phyloP scores from a whole-genome alignment of 2,797 vertebrate species.

The Typhlichthys subterraneus region DNA sequence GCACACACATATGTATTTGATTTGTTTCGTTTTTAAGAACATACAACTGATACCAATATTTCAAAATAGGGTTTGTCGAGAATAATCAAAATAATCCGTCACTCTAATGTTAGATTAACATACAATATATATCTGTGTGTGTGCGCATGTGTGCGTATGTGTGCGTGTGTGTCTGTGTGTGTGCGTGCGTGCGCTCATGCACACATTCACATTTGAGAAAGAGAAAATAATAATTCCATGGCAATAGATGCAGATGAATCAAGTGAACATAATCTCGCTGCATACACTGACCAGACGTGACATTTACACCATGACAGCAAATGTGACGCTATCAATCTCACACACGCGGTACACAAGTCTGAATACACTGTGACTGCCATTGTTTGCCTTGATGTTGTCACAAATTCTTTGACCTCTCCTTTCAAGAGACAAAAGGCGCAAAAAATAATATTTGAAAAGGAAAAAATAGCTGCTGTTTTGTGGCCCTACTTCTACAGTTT shows the following conservation, averaged over 20 bases:
- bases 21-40: conserved; percentile 9
- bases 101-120: conserved; percentile 26
- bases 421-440: conserved; percentile 5
- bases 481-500: too few species aligned
- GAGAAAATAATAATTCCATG: background rate
- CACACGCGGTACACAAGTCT: conserved; percentile 28
- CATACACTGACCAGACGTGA: conserved; percentile 45
- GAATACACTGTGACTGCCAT: background rate
- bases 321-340: conserved; percentile 63
- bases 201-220: too few species aligned
- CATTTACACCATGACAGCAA: conserved; percentile 65
- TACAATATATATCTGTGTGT: conserved; percentile 16
- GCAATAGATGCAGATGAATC: conserved; percentile 48
- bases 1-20: background rate
- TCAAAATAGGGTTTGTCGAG: conserved; percentile 25
- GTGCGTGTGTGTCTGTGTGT: background rate
- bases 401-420: background rate
- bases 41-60: conserved; percentile 1
- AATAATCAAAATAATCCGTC: conserved; percentile 27
- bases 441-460: conserved; percentile 8
- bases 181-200: background rate
- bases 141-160: conserved; percentile 1
- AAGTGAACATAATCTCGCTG: background rate
- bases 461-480: too few species aligned
- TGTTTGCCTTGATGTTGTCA: too few species aligned